Evolutionary conservation across 2,797 vertebrate genomes (phyloP).

Genomic region (Ptychobarbus kaznakovi): DNA sequence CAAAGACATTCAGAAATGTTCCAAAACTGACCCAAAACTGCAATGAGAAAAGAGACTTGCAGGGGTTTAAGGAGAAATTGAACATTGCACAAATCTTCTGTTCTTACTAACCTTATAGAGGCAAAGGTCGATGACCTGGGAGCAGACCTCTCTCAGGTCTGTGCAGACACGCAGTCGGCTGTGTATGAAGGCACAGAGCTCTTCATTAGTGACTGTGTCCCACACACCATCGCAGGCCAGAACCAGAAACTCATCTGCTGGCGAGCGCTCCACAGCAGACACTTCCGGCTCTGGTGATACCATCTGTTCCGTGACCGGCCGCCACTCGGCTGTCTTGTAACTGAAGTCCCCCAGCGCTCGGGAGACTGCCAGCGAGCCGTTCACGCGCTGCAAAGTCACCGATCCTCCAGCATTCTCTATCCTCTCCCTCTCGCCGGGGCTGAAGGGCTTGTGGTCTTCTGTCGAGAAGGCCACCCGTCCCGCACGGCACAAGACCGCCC

Average conservation of each 20-base stretch:
- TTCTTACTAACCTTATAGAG: slow-evolving; percentile 82
- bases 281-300: slow-evolving; percentile 87
- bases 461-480: slow-evolving; percentile 82
- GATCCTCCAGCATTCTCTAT: slow-evolving; percentile 83
- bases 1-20: neutral
- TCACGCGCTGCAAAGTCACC: slow-evolving; percentile 79
- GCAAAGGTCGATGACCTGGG: slow-evolving; percentile 83
- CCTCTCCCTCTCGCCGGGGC: slow-evolving; percentile 81
- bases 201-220: slow-evolving; percentile 82
- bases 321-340: slow-evolving; percentile 83
- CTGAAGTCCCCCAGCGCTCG: slow-evolving; percentile 84
- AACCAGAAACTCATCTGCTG: slow-evolving; percentile 83
- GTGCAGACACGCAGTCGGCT: slow-evolving; percentile 80
- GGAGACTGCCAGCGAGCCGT: slow-evolving; percentile 86
- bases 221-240: slow-evolving; percentile 86
- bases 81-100: neutral
- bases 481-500: slow-evolving; percentile 78
- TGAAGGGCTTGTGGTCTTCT: slow-evolving; percentile 84
- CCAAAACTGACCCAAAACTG: neutral
- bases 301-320: slow-evolving; percentile 78
- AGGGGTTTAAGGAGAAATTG: neutral
- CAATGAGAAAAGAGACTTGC: neutral
- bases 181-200: slow-evolving; percentile 81
- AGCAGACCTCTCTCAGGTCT: slow-evolving; percentile 82
- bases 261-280: slow-evolving; percentile 77